Evolutionary conservation across 2,888 invertebrate species (phyloP).

Genomic region (Agrilus biguttatus): DNA sequence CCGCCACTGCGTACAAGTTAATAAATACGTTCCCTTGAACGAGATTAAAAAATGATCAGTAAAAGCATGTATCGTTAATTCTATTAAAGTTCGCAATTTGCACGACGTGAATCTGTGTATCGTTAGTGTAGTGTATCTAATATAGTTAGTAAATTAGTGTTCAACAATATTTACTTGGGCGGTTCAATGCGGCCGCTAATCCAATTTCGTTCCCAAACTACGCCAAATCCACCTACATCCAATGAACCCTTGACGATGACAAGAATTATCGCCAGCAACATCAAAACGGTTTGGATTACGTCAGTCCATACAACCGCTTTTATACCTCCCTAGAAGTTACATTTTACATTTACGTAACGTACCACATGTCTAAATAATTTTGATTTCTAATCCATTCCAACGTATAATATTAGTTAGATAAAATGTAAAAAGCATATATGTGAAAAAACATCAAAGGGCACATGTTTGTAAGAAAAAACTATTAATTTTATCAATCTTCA

Average conservation of each 20-base stretch:
- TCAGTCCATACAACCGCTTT: conserved; percentile 77
- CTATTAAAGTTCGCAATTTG: background rate
- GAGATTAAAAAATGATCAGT: too few species aligned
- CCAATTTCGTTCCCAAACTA: conserved; percentile 50
- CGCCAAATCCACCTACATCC: conserved; percentile 53
- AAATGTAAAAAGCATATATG: too few species aligned
- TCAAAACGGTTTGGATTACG: conserved; percentile 61
- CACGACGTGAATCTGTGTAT: background rate
- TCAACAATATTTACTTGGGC: conserved; percentile 41
- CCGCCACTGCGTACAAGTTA: too few species aligned
- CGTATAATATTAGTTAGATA: too few species aligned
- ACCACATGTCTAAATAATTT: background rate
- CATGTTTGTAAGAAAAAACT: too few species aligned
- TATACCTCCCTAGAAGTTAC: conserved; percentile 48
- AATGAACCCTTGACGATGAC: conserved; percentile 60
- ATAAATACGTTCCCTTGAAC: background rate
- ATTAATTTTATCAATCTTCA: too few species aligned
- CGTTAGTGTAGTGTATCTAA: background rate
- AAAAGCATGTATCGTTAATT: too few species aligned
- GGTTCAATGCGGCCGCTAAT: conserved; percentile 55
- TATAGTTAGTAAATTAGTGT: background rate
- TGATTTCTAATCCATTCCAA: background rate
- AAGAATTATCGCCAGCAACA: conserved; percentile 59
- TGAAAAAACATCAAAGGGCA: too few species aligned
- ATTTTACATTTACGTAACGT: conserved; percentile 1